Conservation (phyloP, 2,797 vertebrate species). For the Setipinna tenuifilis region DNA sequence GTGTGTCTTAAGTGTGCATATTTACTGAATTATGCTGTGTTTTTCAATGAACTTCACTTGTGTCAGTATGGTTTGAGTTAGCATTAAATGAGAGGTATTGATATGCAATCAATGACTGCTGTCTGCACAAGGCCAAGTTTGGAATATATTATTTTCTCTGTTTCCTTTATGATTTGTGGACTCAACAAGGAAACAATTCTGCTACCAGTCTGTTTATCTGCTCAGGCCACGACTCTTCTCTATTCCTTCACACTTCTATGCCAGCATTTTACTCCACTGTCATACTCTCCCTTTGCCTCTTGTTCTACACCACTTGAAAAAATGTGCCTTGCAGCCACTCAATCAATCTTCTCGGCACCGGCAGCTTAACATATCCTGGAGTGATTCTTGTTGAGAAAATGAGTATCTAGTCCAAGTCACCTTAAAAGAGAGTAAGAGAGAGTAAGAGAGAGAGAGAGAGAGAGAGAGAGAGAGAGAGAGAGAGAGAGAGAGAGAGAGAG, state of each 20-base stretch:
- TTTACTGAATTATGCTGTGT: not conserved
- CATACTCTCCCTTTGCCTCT: not conserved
- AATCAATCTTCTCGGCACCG: not conserved
- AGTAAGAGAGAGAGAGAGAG: not conserved
- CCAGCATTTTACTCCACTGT: not conserved
- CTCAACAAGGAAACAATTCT: not conserved
- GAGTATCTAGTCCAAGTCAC: not conserved
- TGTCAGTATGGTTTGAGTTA: not conserved
- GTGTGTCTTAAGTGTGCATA: not conserved
- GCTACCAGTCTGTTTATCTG: not conserved
- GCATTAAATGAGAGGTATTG: not conserved
- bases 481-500: slow-evolving; percentile 2
- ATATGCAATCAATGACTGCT: not conserved
- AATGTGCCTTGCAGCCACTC: not conserved
- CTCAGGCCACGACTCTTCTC: not conserved
- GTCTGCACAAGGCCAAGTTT: not conserved
- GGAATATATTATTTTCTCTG: not conserved
- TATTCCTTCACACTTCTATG: not conserved
- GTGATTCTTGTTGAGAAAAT: slow-evolving; percentile 23
- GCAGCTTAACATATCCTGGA: not conserved
- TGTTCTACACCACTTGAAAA: not conserved
- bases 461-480: not conserved
- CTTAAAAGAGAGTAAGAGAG: not conserved
- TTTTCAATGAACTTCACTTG: not conserved
- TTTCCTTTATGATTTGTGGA: not conserved